Percentiles rank a stretch among this genome's conserved stretches.
phyloP scores from a whole-genome alignment of 2,888 invertebrate species.

The Cyclophora punctaria region DNA sequence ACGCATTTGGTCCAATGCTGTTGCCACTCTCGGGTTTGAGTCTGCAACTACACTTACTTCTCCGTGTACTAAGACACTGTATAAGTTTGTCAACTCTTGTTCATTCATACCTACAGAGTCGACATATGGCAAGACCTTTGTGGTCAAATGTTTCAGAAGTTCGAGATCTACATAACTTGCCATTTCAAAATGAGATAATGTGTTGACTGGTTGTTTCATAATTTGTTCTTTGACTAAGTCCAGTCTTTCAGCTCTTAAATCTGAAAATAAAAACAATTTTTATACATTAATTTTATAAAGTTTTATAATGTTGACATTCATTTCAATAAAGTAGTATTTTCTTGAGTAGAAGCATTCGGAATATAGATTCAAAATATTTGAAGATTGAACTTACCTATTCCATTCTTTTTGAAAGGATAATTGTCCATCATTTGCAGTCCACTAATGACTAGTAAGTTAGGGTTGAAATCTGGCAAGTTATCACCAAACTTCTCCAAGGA shows the following conservation, averaged over 20 bases:
- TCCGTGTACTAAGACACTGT: conserved; percentile 80
- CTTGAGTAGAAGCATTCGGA: not conserved
- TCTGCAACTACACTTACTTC: conserved; percentile 84
- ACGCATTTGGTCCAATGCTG: conserved; percentile 87
- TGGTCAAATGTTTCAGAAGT: conserved; percentile 78
- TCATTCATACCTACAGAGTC: conserved; percentile 93
- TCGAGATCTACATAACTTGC: conserved; percentile 86
- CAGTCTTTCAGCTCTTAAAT: conserved; percentile 78
- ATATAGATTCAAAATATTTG: not conserved
- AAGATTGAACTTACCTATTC: conserved; percentile 35
- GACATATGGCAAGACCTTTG: conserved; percentile 81
- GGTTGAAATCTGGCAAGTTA: conserved; percentile 76
- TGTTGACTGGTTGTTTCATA: conserved; percentile 70
- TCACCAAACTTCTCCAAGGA: conserved; percentile 82
- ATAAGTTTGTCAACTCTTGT: conserved; percentile 87
- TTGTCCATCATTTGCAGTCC: conserved; percentile 94
- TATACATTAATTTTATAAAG: not conserved
- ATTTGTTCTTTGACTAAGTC: conserved; percentile 80
- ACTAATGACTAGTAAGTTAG: conserved; percentile 85
- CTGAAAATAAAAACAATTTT: conserved; percentile 48
- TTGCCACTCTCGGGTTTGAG: conserved; percentile 86
- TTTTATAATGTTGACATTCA: not conserved
- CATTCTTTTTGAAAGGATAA: conserved; percentile 78
- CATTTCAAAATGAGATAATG: conserved; percentile 89
- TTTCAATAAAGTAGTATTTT: not conserved